A percentile compares a stretch with the other conserved stretches of the same genome.
These are phyloP conservation scores for Trypoxylon attenuatum DNA, from an alignment of 2,888 invertebrate genomes.

Conservation along the genomic window DNA sequence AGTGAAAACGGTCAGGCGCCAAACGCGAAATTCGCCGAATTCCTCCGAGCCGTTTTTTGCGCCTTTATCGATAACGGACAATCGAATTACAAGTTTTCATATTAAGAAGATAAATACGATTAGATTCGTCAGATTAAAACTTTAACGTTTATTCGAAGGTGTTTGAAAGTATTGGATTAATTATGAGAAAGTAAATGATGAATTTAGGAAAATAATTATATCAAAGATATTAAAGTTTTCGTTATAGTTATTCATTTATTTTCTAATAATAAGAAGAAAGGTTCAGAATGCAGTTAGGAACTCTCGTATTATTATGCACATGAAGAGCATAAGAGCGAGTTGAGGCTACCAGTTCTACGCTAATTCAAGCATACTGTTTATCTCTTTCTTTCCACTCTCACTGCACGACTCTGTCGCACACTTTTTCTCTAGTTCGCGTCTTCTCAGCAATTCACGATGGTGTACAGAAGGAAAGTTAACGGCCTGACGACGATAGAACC, in stretches of 20 bases:
- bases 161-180: too few species aligned
- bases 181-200: too few species aligned
- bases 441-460: too few species aligned
- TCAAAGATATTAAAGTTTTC: too few species aligned
- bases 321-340: not conserved
- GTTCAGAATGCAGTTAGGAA: not conserved
- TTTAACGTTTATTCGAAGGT: too few species aligned
- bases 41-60: not conserved
- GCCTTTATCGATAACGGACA: too few species aligned
- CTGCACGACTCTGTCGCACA: slow-evolving; percentile 7
- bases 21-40: not conserved
- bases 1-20: slow-evolving; percentile 58
- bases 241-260: too few species aligned
- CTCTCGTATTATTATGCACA: not conserved
- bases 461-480: slow-evolving; percentile 32
- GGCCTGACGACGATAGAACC: slow-evolving; percentile 5
- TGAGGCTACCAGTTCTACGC: not conserved
- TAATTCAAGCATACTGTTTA: not conserved
- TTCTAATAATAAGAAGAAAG: too few species aligned
- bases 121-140: too few species aligned
- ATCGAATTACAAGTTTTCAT: too few species aligned
- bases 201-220: too few species aligned
- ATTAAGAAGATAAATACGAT: too few species aligned
- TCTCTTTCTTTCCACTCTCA: not conserved
- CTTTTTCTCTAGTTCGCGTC: not conserved